Percentiles rank a stretch among this genome's conserved stretches.
Conservation (phyloP, 2,113 vertebrate species). For the Oryzias melastigma region DNA sequence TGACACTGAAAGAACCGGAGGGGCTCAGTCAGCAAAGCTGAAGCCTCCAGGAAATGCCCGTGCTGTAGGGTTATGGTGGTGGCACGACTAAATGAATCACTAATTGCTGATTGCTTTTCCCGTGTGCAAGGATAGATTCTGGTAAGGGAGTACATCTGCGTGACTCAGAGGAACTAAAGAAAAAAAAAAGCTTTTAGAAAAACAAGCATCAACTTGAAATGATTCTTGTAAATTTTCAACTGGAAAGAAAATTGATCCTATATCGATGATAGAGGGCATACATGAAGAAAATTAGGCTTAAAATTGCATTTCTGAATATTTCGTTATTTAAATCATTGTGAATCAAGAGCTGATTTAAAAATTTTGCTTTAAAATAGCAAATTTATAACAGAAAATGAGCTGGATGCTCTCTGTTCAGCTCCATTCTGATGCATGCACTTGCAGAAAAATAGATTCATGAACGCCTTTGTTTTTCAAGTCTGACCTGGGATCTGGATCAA, state of each 20-base stretch:
- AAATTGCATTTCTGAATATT: too few relatives aligned
- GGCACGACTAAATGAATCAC: conserved; percentile 66
- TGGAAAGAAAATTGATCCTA: not conserved
- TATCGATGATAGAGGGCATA: too few relatives aligned
- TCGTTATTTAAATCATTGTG: too few relatives aligned
- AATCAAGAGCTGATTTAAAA: too few relatives aligned
- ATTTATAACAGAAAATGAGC: too few relatives aligned
- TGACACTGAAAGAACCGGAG: conserved; percentile 48
- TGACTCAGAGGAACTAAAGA: not conserved
- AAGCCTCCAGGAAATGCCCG: conserved; percentile 70
- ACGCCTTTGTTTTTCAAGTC: too few relatives aligned
- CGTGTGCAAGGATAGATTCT: conserved; percentile 29
- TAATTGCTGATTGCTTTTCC: conserved; percentile 61
- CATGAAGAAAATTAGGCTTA: too few relatives aligned
- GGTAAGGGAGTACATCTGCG: conserved; percentile 19
- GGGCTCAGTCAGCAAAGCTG: conserved; percentile 45
- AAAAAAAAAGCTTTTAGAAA: not conserved
- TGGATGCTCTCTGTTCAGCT: too few relatives aligned
- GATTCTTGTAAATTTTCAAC: not conserved
- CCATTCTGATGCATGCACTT: too few relatives aligned
- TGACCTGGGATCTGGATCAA: too few relatives aligned
- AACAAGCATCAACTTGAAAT: not conserved
- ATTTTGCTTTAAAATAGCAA: too few relatives aligned
- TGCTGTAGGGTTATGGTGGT: conserved; percentile 54
- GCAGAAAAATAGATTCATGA: too few relatives aligned